Evolutionary conservation across 2,888 invertebrate species (phyloP).

Genomic region (Synergus japonicus): DNA sequence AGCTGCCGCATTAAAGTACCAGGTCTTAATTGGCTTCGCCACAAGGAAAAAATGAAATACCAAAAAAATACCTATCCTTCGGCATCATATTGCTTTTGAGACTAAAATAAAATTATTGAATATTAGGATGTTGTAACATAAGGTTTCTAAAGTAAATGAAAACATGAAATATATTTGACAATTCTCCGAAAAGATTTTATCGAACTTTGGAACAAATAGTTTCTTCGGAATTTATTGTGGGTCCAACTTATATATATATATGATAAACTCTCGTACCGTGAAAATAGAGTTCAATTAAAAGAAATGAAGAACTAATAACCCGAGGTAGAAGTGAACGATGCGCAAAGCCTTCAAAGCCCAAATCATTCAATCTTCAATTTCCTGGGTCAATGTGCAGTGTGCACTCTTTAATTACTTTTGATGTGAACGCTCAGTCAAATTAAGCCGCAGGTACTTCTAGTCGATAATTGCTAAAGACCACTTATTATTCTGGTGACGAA

Average conservation of each 20-base stretch:
- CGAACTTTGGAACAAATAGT: too few species aligned
- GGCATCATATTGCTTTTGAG: not conserved
- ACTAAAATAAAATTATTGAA: not conserved
- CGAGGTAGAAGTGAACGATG: not conserved
- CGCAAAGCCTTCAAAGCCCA: not conserved
- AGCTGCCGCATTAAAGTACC: constrained; percentile 49
- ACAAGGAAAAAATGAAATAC: not conserved
- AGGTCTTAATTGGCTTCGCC: constrained; percentile 53
- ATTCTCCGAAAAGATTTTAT: too few species aligned
- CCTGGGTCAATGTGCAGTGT: not conserved
- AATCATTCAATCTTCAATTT: constrained; percentile 28
- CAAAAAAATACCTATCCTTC: constrained; percentile 8
- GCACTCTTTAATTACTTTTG: constrained; percentile 56
- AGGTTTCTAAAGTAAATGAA: too few species aligned
- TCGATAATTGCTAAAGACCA: constrained; percentile 44
- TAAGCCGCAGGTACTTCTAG: constrained; percentile 47
- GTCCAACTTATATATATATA: too few species aligned
- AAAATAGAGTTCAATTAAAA: not conserved
- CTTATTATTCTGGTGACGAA: constrained; percentile 40
- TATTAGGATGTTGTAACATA: too few species aligned
- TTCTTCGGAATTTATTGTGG: too few species aligned
- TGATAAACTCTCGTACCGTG: not conserved
- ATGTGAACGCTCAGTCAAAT: constrained; percentile 53
- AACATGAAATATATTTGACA: too few species aligned
- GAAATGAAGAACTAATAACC: not conserved